Evolutionary conservation across 2,113 vertebrate genomes (phyloP), one percentile per base, ranked within the genome.

Genomic region (Otocyon megalotis): DNA sequence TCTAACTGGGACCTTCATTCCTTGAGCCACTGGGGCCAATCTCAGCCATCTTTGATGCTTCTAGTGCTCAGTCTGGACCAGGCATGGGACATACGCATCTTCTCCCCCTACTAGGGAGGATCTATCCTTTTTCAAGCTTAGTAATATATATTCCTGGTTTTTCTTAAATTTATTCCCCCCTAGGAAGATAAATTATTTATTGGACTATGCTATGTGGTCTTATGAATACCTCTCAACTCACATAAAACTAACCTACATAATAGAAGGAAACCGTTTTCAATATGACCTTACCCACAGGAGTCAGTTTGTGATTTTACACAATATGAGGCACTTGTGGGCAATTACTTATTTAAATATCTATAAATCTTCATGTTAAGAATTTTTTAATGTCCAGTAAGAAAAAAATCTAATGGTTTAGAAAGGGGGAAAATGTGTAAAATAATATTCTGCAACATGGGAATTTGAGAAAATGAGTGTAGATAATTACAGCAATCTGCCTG

Each of bases 221-320:
- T 72, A 93, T 58, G 8, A 98, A 97, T 82, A 98, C 93, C 76
- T 94, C 93, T 81, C 48, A 3, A 2, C 58, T 95, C 94, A 89
- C n/a, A 97, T 90, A 97, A 98, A 96, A 97, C 88, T 95, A 97
- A 96, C 95, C 96, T 94, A 97, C 96, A 74, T 79, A 88, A 88
- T 81, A 97, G 50, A 92, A 89, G 48, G 79, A 92, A 93, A 65
- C 56, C 79, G 85, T 81, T 94, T 92, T 69, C n/a, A 81, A 50
- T 63, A 72, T 53, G 54, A 28, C 76, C 24, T 93, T 62, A 63
- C 76, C 81, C 92, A 93, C 10, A 88, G 37, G 48, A 92, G 71
- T 89, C 65, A 69, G 54, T n/a, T 81, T 82, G 54, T 2, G 30
- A 79, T 92, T 96, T 95, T 90, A 81, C 58, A 97, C 87, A 91